These are phyloP conservation scores for Periophthalmodon schlosseri DNA, from an alignment of 2,113 vertebrate species.

Conservation along the genomic window DNA sequence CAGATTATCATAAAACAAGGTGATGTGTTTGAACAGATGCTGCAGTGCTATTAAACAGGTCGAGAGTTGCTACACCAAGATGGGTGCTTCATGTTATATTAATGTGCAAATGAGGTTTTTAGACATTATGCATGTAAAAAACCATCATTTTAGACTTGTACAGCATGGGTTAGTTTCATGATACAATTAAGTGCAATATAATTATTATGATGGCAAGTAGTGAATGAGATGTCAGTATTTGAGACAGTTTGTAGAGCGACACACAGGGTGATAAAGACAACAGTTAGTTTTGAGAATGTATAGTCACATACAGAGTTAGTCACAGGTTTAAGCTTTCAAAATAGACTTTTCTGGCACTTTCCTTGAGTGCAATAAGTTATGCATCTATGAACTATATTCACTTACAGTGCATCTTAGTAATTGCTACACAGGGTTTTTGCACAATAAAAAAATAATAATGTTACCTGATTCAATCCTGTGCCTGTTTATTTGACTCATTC, in stretches of 20 bases:
- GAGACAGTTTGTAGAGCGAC: too few relatives aligned
- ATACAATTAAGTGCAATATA: neutral
- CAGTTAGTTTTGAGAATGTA: neutral
- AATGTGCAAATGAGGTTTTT: neutral
- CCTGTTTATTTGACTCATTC: too few relatives aligned
- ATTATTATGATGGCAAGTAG: neutral
- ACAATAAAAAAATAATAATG: neutral
- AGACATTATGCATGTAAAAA: neutral
- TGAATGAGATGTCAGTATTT: neutral
- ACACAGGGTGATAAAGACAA: neutral
- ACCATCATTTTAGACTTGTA: neutral
- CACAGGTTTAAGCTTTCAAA: too few relatives aligned
- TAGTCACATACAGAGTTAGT: neutral
- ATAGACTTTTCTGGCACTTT: too few relatives aligned
- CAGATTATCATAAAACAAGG: conserved; percentile 10
- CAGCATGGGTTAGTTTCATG: neutral
- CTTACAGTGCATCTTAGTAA: too few relatives aligned
- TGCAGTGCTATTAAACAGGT: conserved; percentile 2
- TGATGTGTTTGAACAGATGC: conserved; percentile 11
- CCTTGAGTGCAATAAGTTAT: too few relatives aligned
- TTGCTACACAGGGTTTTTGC: too few relatives aligned
- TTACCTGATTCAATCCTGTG: neutral
- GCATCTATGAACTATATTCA: too few relatives aligned
- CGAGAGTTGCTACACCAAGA: neutral
- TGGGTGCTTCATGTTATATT: neutral